Evolutionary conservation across 2,888 invertebrate species (phyloP).

Genomic region (Dynastes tityus): DNA sequence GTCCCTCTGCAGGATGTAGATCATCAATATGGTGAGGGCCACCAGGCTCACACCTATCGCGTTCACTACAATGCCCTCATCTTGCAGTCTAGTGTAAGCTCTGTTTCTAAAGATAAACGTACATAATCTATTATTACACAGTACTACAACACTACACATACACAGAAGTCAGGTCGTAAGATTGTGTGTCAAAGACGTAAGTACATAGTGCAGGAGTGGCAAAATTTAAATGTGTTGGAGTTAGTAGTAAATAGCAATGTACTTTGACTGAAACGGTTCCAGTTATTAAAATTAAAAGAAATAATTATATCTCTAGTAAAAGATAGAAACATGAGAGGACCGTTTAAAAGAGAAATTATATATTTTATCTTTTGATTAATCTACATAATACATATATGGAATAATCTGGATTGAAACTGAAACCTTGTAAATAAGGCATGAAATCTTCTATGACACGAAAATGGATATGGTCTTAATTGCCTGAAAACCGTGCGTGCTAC

Average conservation of each 20-base stretch:
- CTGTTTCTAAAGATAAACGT: conserved; percentile 43
- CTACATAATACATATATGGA: too few species aligned
- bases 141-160: not conserved
- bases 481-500: not conserved
- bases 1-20: conserved; percentile 77
- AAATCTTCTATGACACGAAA: not conserved
- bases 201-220: too few species aligned
- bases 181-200: not conserved
- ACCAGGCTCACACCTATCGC: conserved; percentile 79
- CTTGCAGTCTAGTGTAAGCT: conserved; percentile 74
- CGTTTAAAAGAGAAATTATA: too few species aligned
- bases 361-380: too few species aligned
- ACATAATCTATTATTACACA: conserved; percentile 60
- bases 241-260: too few species aligned
- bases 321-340: too few species aligned
- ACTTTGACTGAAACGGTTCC: too few species aligned
- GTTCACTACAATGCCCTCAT: conserved; percentile 81
- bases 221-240: too few species aligned
- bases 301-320: too few species aligned
- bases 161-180: not conserved
- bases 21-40: conserved; percentile 77
- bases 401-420: too few species aligned
- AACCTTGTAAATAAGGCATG: not conserved
- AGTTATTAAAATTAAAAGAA: too few species aligned
- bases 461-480: conserved; percentile 23